These are phyloP conservation scores for Nannoperca australis DNA, from an alignment of 2,797 vertebrate species.

Conservation along the genomic window DNA sequence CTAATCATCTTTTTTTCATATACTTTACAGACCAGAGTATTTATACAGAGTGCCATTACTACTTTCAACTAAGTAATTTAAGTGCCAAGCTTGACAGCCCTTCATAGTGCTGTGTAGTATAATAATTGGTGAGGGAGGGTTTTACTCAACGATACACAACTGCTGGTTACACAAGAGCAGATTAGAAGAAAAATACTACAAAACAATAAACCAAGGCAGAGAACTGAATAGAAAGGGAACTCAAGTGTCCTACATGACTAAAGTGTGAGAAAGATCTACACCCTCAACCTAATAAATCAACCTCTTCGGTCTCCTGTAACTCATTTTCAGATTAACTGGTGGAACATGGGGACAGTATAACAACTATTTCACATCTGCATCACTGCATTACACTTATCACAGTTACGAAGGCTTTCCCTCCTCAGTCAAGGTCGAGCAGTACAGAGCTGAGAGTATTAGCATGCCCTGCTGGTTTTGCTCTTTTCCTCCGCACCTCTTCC, in stretches of 20 bases:
- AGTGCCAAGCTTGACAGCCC: slow-evolving; percentile 20
- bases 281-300: not conserved
- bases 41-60: too few species aligned
- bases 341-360: not conserved
- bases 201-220: slow-evolving; percentile 16
- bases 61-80: too few species aligned
- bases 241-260: not conserved
- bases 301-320: not conserved
- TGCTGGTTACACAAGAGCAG: slow-evolving; percentile 6
- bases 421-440: slow-evolving; percentile 9
- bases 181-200: not conserved
- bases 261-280: slow-evolving; percentile 9
- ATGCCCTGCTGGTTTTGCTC: slow-evolving; percentile 4
- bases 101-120: not conserved
- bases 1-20: too few species aligned
- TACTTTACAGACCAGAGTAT: too few species aligned
- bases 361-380: not conserved
- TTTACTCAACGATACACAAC: slow-evolving; percentile 6
- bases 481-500: not conserved
- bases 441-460: slow-evolving; percentile 22
- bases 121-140: slow-evolving; percentile 1
- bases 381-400: not conserved
- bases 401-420: not conserved
- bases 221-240: not conserved
- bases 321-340: not conserved